A percentile compares a stretch with the other conserved stretches of the same genome.
These are phyloP conservation scores for Temnothorax rugatulus DNA, from an alignment of 2,888 invertebrate species.

Conservation along the genomic window DNA sequence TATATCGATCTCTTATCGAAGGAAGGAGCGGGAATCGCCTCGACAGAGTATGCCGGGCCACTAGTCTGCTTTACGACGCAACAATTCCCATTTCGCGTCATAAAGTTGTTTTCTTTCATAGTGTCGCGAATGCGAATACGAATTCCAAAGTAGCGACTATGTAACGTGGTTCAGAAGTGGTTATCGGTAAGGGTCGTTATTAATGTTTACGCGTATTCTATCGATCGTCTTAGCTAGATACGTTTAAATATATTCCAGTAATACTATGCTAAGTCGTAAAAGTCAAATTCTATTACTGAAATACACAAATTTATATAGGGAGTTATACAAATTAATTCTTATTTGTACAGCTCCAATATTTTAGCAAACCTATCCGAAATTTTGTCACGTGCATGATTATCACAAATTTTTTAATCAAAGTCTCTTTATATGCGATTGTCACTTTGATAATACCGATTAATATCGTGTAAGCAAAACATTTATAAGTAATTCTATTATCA, in stretches of 20 bases:
- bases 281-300: neutral
- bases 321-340: neutral
- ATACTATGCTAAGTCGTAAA: neutral
- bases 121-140: neutral
- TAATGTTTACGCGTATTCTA: neutral
- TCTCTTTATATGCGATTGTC: neutral
- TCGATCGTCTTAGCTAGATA: neutral
- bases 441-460: conserved; percentile 2
- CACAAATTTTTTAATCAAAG: neutral
- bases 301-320: neutral
- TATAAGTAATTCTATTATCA: conserved; percentile 1
- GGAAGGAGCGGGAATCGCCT: conserved; percentile 40
- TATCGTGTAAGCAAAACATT: neutral
- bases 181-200: neutral
- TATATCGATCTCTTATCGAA: neutral
- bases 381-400: neutral
- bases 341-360: neutral
- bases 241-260: neutral
- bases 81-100: conserved; percentile 76
- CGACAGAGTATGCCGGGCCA: conserved; percentile 52
- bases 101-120: conserved; percentile 77
- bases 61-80: conserved; percentile 71
- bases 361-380: neutral
- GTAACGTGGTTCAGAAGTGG: neutral
- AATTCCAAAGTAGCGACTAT: neutral